Conservation (phyloP, 1,140 invertebrate species). For the Drosophila ficusphila region DNA sequence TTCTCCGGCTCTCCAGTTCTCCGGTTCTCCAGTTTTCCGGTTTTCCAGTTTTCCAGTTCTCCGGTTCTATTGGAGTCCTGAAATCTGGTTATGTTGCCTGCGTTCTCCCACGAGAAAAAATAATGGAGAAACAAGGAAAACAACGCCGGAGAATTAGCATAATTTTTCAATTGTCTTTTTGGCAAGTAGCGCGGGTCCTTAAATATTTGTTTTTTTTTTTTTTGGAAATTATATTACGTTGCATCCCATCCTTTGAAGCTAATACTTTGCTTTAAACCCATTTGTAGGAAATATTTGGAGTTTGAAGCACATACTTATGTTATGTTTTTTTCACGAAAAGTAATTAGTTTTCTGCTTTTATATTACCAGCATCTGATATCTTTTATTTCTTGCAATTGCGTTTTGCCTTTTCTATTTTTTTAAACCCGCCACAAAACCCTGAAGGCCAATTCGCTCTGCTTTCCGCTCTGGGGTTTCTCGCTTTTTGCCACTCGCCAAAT, state of each 20-base stretch:
- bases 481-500: constrained; percentile 54
- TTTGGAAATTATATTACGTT: not conserved
- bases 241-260: too few relatives aligned
- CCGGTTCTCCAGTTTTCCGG: not conserved
- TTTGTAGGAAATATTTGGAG: too few relatives aligned
- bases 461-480: constrained; percentile 5
- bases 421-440: constrained; percentile 11
- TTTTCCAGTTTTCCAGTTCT: not conserved
- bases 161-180: constrained; percentile 74
- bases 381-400: not conserved
- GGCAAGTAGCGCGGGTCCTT: constrained; percentile 2
- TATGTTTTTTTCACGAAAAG: not conserved
- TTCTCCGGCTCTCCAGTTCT: constrained; percentile 3
- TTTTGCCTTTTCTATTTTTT: not conserved
- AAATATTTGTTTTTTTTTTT: too few relatives aligned
- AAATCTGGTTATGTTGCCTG: not conserved
- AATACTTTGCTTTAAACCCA: too few relatives aligned
- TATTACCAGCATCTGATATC: not conserved
- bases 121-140: constrained; percentile 20
- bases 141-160: constrained; percentile 60
- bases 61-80: not conserved
- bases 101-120: constrained; percentile 2
- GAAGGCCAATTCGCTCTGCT: not conserved
- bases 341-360: not conserved
- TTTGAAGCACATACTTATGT: too few relatives aligned